phyloP scores from a whole-genome alignment of 1,140 invertebrate species.

The Phocides pigmalion region DNA sequence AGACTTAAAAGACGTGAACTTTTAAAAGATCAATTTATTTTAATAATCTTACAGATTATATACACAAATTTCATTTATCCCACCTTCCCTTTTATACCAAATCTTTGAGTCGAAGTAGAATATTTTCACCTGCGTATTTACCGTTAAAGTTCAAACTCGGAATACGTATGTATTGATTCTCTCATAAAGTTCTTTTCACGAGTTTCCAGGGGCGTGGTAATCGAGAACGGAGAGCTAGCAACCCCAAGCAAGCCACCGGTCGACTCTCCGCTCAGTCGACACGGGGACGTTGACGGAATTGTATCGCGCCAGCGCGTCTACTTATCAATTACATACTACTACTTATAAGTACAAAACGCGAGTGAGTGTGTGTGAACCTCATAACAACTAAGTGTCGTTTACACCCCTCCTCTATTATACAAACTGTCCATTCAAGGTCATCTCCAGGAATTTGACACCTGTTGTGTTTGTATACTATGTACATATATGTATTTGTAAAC shows the following conservation, averaged over 20 bases:
- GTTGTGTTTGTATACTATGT: slow-evolving; percentile 59
- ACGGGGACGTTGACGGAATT: slow-evolving; percentile 48
- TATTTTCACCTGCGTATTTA: background rate
- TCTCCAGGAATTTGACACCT: slow-evolving; percentile 58
- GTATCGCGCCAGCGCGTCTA: slow-evolving; percentile 47
- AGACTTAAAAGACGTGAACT: no score
- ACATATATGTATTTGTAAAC: slow-evolving; percentile 54
- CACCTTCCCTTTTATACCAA: background rate
- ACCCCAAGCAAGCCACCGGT: slow-evolving; percentile 53
- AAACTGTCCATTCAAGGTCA: slow-evolving; percentile 58
- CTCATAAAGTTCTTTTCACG: slow-evolving; percentile 2
- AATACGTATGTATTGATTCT: slow-evolving; percentile 23
- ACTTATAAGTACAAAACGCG: slow-evolving; percentile 56
- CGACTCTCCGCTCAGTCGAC: slow-evolving; percentile 64
- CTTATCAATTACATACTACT: slow-evolving; percentile 44
- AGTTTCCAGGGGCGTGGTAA: slow-evolving; percentile 39
- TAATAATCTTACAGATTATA: no score
- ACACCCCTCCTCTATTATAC: slow-evolving; percentile 42
- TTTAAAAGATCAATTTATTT: no score
- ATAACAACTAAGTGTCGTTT: slow-evolving; percentile 51
- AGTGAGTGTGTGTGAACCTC: slow-evolving; percentile 65
- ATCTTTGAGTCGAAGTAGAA: background rate
- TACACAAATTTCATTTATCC: no score
- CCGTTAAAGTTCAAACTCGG: background rate
- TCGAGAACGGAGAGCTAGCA: slow-evolving; percentile 43